These are phyloP conservation scores for Ceyx melanurus DNA, from an alignment of 2,113 vertebrate species.

Conservation along the genomic window DNA sequence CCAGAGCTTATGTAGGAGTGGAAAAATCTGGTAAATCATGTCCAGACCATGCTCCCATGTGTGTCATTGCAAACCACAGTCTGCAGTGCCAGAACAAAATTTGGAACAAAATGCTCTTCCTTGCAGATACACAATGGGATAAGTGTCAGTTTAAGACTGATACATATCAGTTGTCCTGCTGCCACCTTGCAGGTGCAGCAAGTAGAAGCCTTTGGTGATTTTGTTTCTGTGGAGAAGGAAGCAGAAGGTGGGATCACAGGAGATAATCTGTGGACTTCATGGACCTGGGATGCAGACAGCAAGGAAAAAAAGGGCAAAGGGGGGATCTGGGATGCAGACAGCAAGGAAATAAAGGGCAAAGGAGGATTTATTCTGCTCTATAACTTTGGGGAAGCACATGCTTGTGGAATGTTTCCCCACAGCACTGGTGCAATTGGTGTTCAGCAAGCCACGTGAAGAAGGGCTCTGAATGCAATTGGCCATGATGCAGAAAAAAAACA, in stretches of 20 bases:
- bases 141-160: background rate
- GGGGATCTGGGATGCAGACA: background rate
- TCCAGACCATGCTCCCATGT: background rate
- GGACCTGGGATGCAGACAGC: background rate
- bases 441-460: background rate
- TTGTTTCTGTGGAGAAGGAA: background rate
- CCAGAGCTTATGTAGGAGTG: background rate
- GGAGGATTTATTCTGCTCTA: background rate
- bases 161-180: background rate
- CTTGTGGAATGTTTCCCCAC: background rate
- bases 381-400: background rate
- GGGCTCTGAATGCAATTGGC: background rate
- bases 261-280: background rate
- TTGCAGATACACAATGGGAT: background rate
- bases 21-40: background rate
- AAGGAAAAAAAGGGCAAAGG: background rate
- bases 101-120: background rate
- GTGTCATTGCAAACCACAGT: background rate
- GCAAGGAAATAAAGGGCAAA: background rate
- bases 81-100: background rate
- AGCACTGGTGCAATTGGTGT: background rate
- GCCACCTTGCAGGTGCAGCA: background rate
- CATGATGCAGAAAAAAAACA: background rate
- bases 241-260: background rate
- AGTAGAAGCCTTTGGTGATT: background rate